Evolutionary conservation across 2,888 invertebrate species (phyloP), one percentile per base, ranked within the genome.

Genomic region (Odontocerum albicorne): DNA sequence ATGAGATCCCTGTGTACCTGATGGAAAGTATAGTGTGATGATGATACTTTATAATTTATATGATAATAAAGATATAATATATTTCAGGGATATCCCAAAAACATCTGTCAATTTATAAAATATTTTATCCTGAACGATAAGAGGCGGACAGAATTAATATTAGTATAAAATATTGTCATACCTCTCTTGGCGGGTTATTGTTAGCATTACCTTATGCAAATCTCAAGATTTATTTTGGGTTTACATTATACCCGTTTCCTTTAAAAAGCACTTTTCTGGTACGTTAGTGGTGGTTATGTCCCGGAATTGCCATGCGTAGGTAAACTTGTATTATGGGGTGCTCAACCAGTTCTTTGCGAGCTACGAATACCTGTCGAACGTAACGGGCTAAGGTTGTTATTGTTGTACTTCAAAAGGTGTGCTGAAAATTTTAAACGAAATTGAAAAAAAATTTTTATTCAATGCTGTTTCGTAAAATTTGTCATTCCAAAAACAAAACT

Each of bases 241-340:
- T 49, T 49, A 32, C 22, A 47, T 49, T 55, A 55, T 49, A 43
- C 55, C 49, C 43, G 12, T 49, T 43, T 55, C 43, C 43, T 55
- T 52, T 46, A 31, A 53, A 57, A 53, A 47, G 57, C 53, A 50
- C 59, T 59, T 59, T 59, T 55, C 36, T 46, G 49, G 43, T 51
- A 59, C 59, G 59, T 59, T 59, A 51, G 51, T 32, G 39, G 46
- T 45, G 44, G 49, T 55, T 55, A 55, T 50, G 50, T 50, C 21
- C 35, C 49, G 44, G 36, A 36, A 32, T 43, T 31, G 31, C 40
- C 49, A 13, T 42, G 19, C 2, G 12, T 7, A 19, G 49, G 42
- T n/a, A 42, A 49, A 39, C 35, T 45, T 54, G 16, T 15, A n/a
- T n/a, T n/a, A n/a, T n/a, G n/a, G 44, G 22, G 44, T 22, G 17